A percentile compares a stretch with the other conserved stretches of the same genome.
Evolutionary conservation across 2,113 vertebrate genomes (phyloP).

Genomic region (Taxidea taxus): DNA sequence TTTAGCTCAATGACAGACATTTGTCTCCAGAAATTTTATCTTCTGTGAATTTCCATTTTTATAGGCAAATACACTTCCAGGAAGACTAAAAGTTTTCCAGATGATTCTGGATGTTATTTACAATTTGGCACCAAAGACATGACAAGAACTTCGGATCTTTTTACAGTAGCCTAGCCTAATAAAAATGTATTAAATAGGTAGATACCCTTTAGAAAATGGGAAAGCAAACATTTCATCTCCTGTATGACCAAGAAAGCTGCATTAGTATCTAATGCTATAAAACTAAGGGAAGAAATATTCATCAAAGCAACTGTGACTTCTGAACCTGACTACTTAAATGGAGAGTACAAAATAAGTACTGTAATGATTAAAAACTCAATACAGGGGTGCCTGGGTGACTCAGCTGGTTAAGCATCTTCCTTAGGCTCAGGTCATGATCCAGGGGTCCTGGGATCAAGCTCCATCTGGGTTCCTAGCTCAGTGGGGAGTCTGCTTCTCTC

Average conservation of each 20-base stretch:
- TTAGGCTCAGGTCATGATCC: no score
- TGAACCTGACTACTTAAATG: not conserved
- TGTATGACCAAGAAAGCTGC: no score
- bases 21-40: not conserved
- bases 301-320: not conserved
- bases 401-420: no score
- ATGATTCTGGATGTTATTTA: not conserved
- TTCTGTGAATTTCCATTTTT: not conserved
- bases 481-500: no score
- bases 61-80: not conserved
- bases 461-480: no score
- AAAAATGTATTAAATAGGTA: not conserved
- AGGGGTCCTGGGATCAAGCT: no score
- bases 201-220: not conserved
- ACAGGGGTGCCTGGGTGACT: not conserved
- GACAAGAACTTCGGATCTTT: not conserved
- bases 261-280: not conserved
- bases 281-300: not conserved
- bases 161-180: not conserved
- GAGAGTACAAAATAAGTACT: not conserved
- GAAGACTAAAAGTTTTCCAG: not conserved
- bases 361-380: not conserved
- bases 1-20: not conserved
- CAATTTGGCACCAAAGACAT: not conserved
- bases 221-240: not conserved